Conservation (phyloP, 30 jellyfish, hydroid and myxozoan genomes). For the Chironex yamaguchii region DNA sequence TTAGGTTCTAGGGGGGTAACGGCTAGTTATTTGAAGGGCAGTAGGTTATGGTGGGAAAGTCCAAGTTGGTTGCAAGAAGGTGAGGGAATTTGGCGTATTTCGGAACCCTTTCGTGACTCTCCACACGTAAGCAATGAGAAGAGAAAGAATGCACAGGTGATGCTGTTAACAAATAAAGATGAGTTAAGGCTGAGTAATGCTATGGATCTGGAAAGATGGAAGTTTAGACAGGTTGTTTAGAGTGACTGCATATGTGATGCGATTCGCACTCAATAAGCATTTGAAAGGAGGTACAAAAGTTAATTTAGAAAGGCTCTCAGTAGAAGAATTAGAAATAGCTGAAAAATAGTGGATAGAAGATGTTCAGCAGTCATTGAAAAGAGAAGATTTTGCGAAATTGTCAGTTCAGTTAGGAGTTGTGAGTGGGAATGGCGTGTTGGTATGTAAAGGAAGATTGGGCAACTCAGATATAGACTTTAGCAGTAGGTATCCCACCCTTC, state of each 20-base stretch:
- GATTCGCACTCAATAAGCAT: slow-evolving; percentile 39
- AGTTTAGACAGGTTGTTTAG: slow-evolving; percentile 25
- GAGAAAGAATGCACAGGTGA: slow-evolving; percentile 11
- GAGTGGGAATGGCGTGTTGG: slow-evolving; percentile 21
- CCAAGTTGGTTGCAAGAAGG: slow-evolving; percentile 62
- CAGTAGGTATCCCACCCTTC: slow-evolving; percentile 41
- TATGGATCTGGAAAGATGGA: slow-evolving; percentile 15
- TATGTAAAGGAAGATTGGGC: slow-evolving; percentile 51
- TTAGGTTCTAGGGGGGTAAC: slow-evolving; percentile 68
- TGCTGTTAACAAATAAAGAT: not conserved
- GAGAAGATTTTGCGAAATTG: not conserved
- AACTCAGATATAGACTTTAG: slow-evolving; percentile 51
- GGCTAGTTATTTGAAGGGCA: slow-evolving; percentile 40
- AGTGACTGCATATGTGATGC: slow-evolving; percentile 57
- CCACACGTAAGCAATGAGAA: slow-evolving; percentile 35
- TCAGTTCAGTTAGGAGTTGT: slow-evolving; percentile 53
- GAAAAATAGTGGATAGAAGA: slow-evolving; percentile 38
- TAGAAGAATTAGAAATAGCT: slow-evolving; percentile 47
- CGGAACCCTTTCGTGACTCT: slow-evolving; percentile 27
- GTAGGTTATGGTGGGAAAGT: slow-evolving; percentile 66
- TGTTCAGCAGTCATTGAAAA: slow-evolving; percentile 26
- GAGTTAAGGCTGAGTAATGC: slow-evolving; percentile 26
- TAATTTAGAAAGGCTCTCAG: slow-evolving; percentile 17
- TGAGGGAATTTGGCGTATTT: slow-evolving; percentile 25
- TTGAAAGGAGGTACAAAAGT: not conserved